phyloP scores from a whole-genome alignment of 2,888 invertebrate genomes.

The Capitulum mitella region DNA sequence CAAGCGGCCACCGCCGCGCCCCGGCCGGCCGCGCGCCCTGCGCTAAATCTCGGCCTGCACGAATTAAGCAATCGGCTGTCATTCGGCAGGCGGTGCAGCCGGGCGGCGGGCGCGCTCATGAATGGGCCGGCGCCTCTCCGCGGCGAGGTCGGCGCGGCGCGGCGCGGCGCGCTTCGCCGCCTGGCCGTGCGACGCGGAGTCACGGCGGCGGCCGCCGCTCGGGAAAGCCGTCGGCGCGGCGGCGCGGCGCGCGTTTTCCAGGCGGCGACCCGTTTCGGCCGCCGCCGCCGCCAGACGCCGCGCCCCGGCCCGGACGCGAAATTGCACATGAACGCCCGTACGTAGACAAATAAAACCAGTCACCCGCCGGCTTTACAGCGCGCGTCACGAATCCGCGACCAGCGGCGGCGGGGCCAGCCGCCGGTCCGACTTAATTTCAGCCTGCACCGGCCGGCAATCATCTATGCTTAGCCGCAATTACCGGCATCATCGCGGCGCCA shows the following conservation, averaged over 20 bases:
- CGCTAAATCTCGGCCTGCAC: background rate
- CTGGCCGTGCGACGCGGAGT: too few relatives aligned
- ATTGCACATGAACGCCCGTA: background rate
- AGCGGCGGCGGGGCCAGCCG: too few relatives aligned
- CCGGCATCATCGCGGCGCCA: background rate
- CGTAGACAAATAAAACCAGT: constrained; percentile 2
- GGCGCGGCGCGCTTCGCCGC: too few relatives aligned
- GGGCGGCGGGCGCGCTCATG: background rate
- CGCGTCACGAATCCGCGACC: background rate
- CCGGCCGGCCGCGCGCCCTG: background rate
- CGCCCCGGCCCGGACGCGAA: background rate
- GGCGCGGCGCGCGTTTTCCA: background rate
- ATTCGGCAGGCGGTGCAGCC: too few relatives aligned
- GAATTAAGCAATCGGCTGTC: too few relatives aligned
- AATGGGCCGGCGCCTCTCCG: too few relatives aligned
- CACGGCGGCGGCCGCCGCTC: too few relatives aligned
- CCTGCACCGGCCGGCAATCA: background rate
- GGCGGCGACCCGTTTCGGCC: background rate
- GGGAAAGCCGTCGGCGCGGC: too few relatives aligned
- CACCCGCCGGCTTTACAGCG: background rate
- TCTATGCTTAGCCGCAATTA: background rate
- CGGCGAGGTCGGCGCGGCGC: too few relatives aligned
- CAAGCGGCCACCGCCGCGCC: background rate
- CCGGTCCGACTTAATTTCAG: background rate
- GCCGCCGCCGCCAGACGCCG: background rate